Base-by-base conservation (phyloP, 1,140 invertebrate genomes). In the Zeugodacus cucurbitae region DNA sequence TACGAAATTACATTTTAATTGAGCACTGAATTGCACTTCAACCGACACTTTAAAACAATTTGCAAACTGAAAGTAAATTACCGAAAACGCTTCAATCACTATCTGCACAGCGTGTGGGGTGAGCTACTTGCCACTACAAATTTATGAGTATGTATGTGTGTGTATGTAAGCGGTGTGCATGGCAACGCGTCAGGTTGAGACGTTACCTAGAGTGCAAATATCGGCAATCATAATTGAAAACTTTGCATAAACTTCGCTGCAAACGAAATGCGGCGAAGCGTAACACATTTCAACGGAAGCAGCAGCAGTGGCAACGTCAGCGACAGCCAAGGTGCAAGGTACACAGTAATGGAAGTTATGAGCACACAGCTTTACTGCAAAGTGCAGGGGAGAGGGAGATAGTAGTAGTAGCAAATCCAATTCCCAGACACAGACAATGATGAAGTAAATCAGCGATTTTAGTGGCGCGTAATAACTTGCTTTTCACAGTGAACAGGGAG, bases 151-250 rank as follows among this genome's bases (percentile, higher is more conserved):
- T 70, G 17, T n/a, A 37, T 74, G 4, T 74, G n/a, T 37, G 32
- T 37, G 48, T 54, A 17, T 74, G 20, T 41, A 74, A 22, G 17
- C 22, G 41, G 17, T 37, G 67, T 22, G 32, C 32, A 41, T 34
- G 14, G 64, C 64, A 67, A 37, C 34, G 67, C 34, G 14, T 22
- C 29, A 74, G 67, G 67, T 74, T 34, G 26, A 62, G 59, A 67
- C 14, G n/a, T 67, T 82, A 11, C 74, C n/a, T 17, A 54, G 8
- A 82, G 74, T 48, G 74, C 37, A 82, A 82, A 82, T 48, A 82
- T 48, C 74, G 41, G 22, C 74, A 82, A 82, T 82, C 74, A 82
- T 82, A 82, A 82, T 82, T 82, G 74, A 82, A 82, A 82, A 82
- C 74, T 82, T 82, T 82, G 74, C 74, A 82, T 82, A 82, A 74